Percentiles rank a stretch among this genome's conserved stretches.
Conservation (phyloP, 2,888 invertebrate genomes). For the Dasypogon diadema region DNA sequence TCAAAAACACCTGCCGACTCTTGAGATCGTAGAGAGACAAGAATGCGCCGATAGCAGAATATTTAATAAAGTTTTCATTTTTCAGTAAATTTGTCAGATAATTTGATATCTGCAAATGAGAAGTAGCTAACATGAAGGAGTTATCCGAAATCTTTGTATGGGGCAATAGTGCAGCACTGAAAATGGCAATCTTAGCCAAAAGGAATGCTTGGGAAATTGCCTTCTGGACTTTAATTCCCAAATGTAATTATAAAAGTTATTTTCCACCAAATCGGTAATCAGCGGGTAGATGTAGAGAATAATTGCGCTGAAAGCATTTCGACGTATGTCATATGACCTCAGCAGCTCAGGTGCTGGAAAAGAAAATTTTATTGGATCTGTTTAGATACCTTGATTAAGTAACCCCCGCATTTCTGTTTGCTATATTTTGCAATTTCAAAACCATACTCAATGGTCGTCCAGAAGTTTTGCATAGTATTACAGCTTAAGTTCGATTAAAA, state of each 20-base stretch:
- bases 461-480: no score
- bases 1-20: constrained; percentile 38
- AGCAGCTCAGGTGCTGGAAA: no score
- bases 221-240: constrained; percentile 12
- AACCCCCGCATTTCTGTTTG: no score
- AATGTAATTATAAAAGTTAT: neutral
- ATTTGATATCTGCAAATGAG: constrained; percentile 22
- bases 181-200: neutral
- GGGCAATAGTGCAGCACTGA: neutral
- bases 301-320: no score
- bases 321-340: no score
- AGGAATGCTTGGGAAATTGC: neutral
- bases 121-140: neutral
- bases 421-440: no score
- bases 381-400: no score
- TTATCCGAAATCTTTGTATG: neutral
- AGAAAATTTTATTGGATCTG: no score
- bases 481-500: no score
- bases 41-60: constrained; percentile 37
- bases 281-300: no score
- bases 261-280: neutral
- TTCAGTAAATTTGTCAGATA: constrained; percentile 41
- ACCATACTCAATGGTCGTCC: no score
- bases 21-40: constrained; percentile 17
- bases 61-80: constrained; percentile 41